phyloP scores from a whole-genome alignment of 1,140 invertebrate genomes.

The Meloidogyne exigua region DNA sequence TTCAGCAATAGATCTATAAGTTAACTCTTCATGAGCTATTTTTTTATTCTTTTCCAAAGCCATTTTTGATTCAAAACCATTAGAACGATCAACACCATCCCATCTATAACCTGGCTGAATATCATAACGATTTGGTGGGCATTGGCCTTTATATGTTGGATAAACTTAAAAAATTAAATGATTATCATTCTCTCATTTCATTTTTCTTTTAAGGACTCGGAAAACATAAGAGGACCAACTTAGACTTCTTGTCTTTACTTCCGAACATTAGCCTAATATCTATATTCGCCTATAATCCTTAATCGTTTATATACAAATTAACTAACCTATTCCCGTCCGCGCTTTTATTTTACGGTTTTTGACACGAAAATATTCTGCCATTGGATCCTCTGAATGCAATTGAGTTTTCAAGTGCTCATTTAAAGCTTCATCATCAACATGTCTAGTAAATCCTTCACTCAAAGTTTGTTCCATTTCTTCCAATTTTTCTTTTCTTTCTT shows the following conservation, averaged over 20 bases:
- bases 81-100: conserved; percentile 96
- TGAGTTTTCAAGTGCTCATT: conserved; percentile 52
- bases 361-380: conserved; percentile 39
- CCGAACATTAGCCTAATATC: too few relatives aligned
- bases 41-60: conserved; percentile 37
- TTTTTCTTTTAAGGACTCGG: too few relatives aligned
- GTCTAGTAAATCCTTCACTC: conserved; percentile 50
- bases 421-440: conserved; percentile 53
- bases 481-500: conserved; percentile 49
- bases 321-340: conserved; percentile 42
- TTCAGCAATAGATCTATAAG: conserved; percentile 45
- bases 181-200: too few relatives aligned
- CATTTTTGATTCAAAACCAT: conserved; percentile 88
- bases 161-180: conserved; percentile 49
- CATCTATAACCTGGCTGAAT: conserved; percentile 89
- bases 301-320: too few relatives aligned
- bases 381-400: conserved; percentile 51
- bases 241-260: too few relatives aligned
- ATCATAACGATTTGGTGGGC: conserved; percentile 77
- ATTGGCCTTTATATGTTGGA: conserved; percentile 51
- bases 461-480: conserved; percentile 50
- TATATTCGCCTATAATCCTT: too few relatives aligned
- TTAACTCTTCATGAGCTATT: conserved; percentile 34
- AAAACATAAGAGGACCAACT: neutral
- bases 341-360: conserved; percentile 50